Conservation (phyloP, 2,888 invertebrate species). For the Lasioglossum leucozonium region DNA sequence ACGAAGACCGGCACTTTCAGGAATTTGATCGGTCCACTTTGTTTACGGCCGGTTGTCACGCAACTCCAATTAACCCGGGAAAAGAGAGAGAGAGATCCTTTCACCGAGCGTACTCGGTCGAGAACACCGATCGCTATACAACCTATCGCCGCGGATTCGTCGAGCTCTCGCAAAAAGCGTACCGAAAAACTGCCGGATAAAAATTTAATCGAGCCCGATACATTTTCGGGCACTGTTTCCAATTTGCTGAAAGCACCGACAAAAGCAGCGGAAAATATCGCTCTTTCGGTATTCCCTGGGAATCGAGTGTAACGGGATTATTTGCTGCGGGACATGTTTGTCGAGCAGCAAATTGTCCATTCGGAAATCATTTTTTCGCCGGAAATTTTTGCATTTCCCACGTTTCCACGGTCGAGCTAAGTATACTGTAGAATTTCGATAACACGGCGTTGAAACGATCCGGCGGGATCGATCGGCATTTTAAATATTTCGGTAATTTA, state of each 20-base stretch:
- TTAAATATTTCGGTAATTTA: neutral
- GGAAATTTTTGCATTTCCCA: neutral
- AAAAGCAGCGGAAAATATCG: neutral
- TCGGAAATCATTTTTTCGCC: neutral
- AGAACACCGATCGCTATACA: neutral
- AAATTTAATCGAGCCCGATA: neutral
- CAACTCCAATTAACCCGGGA: conserved; percentile 60
- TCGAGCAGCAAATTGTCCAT: neutral
- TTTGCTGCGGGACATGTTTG: neutral
- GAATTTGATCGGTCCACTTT: conserved; percentile 68
- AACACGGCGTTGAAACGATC: neutral
- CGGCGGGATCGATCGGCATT: neutral
- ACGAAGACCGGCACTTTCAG: conserved; percentile 76
- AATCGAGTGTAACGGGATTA: neutral
- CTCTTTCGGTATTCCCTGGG: neutral
- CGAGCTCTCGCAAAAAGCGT: neutral
- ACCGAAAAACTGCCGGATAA: neutral
- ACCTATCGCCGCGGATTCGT: neutral
- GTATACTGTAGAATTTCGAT: neutral
- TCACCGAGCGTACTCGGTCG: conserved; percentile 52
- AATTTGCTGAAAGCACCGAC: neutral
- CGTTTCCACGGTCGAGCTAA: neutral
- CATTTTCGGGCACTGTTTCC: neutral
- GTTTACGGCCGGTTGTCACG: conserved; percentile 41
- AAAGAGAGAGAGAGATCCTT: conserved; percentile 56